Conservation (phyloP, 53 echinoderm and acorn worm species). For the Hippasteria phrygiana region DNA sequence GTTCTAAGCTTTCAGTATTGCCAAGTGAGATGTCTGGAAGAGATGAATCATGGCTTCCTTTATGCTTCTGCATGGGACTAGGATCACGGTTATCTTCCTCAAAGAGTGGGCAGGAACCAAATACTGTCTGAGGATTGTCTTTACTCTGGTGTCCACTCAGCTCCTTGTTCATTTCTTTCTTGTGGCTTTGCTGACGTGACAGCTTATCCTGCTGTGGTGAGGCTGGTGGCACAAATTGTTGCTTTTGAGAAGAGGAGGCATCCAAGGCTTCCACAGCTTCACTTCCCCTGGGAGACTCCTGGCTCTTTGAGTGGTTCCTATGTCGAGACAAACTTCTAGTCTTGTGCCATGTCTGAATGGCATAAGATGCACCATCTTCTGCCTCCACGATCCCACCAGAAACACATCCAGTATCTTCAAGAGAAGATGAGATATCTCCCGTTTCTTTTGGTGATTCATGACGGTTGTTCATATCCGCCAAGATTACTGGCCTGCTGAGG, state of each 20-base stretch:
- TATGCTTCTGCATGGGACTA: not conserved
- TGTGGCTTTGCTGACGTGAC: not conserved
- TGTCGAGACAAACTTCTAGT: conserved; percentile 41
- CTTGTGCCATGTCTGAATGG: conserved; percentile 48
- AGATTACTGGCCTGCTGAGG: not conserved
- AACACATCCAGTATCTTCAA: not conserved
- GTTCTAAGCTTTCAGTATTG: conserved; percentile 2
- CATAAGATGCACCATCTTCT: not conserved
- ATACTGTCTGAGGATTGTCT: not conserved
- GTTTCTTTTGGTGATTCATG: not conserved
- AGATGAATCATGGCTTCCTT: conserved; percentile 1
- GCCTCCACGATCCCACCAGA: not conserved
- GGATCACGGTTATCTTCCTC: not conserved
- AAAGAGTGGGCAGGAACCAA: conserved; percentile 51
- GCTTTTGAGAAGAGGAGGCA: not conserved
- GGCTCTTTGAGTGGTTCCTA: conserved; percentile 23
- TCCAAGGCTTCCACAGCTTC: not conserved
- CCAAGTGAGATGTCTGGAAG: not conserved
- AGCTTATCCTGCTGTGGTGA: not conserved
- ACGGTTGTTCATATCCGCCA: not conserved
- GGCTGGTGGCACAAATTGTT: not conserved
- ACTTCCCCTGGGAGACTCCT: not conserved
- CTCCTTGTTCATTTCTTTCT: not conserved
- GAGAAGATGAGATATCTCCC: not conserved
- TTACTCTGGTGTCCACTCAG: not conserved